These are phyloP conservation scores for Mamestra configurata DNA, from an alignment of 1,140 invertebrate genomes.

Conservation along the genomic window DNA sequence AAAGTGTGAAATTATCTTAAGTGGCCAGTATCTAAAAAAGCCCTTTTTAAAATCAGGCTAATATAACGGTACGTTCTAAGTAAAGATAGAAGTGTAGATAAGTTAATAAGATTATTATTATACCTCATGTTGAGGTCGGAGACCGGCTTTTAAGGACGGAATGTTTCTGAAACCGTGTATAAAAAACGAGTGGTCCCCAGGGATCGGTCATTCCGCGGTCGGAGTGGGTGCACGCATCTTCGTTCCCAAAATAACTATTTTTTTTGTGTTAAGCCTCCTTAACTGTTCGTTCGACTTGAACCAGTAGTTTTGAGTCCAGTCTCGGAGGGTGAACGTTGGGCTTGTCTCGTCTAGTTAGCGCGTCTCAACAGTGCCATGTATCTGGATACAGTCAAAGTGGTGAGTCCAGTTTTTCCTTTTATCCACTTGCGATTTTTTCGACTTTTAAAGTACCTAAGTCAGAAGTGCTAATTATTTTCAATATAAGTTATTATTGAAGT, in stretches of 20 bases:
- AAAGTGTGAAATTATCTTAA: constrained; percentile 86
- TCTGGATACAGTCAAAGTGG: constrained; percentile 64
- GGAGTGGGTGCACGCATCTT: constrained; percentile 79
- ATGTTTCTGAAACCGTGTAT: constrained; percentile 85
- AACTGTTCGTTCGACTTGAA: constrained; percentile 50
- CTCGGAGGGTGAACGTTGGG: constrained; percentile 60
- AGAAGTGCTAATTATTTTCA: background rate
- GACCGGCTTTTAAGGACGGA: constrained; percentile 84
- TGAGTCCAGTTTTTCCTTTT: constrained; percentile 58
- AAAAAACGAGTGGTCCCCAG: constrained; percentile 81
- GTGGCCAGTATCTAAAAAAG: constrained; percentile 78
- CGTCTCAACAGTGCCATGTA: constrained; percentile 64
- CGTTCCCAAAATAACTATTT: constrained; percentile 63
- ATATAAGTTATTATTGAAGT: background rate
- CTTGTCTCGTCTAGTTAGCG: constrained; percentile 54
- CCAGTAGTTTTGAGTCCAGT: constrained; percentile 53
- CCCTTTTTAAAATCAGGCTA: constrained; percentile 80
- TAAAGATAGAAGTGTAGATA: constrained; percentile 86
- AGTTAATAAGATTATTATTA: constrained; percentile 87
- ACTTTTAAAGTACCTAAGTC: background rate
- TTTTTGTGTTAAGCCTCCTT: constrained; percentile 64
- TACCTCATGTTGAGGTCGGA: constrained; percentile 77
- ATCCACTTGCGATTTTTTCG: constrained; percentile 47
- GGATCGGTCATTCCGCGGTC: constrained; percentile 82
- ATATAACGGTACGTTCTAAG: constrained; percentile 85